Base-by-base conservation (phyloP, 2,888 invertebrate genomes). In the Drosophila paracracens region DNA sequence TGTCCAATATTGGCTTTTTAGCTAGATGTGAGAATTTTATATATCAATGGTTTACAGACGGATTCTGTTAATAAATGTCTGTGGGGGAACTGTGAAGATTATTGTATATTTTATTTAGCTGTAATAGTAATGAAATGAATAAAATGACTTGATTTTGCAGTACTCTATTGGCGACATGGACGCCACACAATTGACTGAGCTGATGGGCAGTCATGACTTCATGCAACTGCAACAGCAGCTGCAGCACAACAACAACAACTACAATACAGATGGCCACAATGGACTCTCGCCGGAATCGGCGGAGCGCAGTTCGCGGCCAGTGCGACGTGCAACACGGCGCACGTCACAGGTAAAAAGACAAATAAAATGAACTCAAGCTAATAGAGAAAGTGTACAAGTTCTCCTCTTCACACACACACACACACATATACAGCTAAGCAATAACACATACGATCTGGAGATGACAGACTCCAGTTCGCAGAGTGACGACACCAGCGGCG, bases 401-500 rank as follows among this genome's bases (percentile, higher is more conserved):
- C 46, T 16, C 25, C 46, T 46, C 16, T 46, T 16, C 36, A 36
- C 36, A 13, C 43, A 43, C 40, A 18, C 38, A 18, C n/a, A 21
- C n/a, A 2, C 36, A 54, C 25, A 38, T 18, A 61, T 69, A 56
- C 80, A 92, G 92, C 79, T 91, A 88, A 91, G 91, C 90, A 92
- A 90, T 91, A 92, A 88, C 66, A 92, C 91, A 64, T 92, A 92
- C 83, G 93, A 93, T 74, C 91, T 93, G 76, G 93, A 93, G 84
- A 93, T 93, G 92, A 93, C 93, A 29, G 93, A 93, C 80, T 93
- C 93, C 48, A 93, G 93, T 80, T 93, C 93, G 58, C 93, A 93
- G 80, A 93, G 93, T 78, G 93, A 93, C 78, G 93, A 93, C 70
- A 93, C 93, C 11, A 93, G 93, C 65, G 93, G 93, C 35, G 93